Conservation (phyloP, 2,797 vertebrate species). For the Neomorphus geoffroyi region DNA sequence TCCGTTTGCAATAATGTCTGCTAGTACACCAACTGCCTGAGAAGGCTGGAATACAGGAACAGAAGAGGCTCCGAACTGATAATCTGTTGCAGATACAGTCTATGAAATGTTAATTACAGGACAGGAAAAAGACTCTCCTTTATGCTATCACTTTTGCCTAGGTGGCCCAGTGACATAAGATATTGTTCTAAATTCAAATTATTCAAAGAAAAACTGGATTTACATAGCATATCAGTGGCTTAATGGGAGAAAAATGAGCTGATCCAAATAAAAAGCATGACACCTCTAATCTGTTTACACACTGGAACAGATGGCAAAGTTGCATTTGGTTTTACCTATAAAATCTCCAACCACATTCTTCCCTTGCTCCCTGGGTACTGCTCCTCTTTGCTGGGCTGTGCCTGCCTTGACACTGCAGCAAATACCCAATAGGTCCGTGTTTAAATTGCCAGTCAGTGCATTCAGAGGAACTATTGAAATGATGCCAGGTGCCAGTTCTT, state of each 20-base stretch:
- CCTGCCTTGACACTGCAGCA: background rate
- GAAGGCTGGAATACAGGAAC: background rate
- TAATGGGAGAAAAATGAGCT: conserved; percentile 38
- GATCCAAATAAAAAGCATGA: conserved; percentile 23
- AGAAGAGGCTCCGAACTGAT: background rate
- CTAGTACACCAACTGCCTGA: background rate
- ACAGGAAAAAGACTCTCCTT: background rate
- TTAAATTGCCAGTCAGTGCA: background rate
- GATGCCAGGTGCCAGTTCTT: background rate
- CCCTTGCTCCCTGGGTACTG: background rate
- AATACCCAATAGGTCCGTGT: background rate
- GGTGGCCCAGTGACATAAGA: conserved; percentile 3
- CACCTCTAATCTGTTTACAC: conserved; percentile 26
- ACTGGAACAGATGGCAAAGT: background rate
- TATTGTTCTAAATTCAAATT: conserved; percentile 43
- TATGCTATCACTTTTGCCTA: background rate
- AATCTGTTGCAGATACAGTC: background rate
- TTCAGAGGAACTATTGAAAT: background rate
- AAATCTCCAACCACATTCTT: background rate
- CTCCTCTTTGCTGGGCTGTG: background rate
- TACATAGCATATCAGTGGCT: conserved; percentile 2
- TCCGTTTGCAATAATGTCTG: background rate
- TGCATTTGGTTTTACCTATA: background rate
- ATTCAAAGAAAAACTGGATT: conserved; percentile 4
- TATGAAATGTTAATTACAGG: conserved; percentile 35